phyloP scores from a whole-genome alignment of 2,888 invertebrate genomes.

The Caenorhabditis afra region DNA sequence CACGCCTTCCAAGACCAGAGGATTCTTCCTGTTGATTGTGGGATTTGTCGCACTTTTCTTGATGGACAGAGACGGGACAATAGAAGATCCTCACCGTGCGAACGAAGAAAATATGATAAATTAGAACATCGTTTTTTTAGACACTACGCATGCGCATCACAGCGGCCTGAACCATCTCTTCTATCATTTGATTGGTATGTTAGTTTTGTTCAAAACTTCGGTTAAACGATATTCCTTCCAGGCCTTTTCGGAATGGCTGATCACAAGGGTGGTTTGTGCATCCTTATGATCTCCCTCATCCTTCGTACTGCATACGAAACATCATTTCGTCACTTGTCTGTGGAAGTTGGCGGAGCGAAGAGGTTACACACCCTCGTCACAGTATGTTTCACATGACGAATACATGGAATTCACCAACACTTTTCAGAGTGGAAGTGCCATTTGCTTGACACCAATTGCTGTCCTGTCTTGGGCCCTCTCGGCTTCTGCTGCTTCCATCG shows the following conservation, averaged over 20 bases:
- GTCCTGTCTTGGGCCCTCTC: slow-evolving; percentile 81
- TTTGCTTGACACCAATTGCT: slow-evolving; percentile 82
- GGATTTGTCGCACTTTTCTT: slow-evolving; percentile 82
- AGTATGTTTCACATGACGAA: slow-evolving; percentile 71
- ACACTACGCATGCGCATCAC: slow-evolving; percentile 82
- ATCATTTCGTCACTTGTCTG: slow-evolving; percentile 77
- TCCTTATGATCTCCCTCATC: slow-evolving; percentile 82
- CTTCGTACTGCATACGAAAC: slow-evolving; percentile 81
- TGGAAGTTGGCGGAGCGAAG: slow-evolving; percentile 83
- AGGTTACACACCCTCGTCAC: slow-evolving; percentile 83
- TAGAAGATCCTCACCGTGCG: slow-evolving; percentile 81
- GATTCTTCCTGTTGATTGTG: slow-evolving; percentile 81
- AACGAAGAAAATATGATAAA: slow-evolving; percentile 17
- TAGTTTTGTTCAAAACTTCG: not conserved
- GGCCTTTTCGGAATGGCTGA: slow-evolving; percentile 83
- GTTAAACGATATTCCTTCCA: not conserved
- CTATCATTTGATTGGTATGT: slow-evolving; percentile 81
- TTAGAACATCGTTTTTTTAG: slow-evolving; percentile 61
- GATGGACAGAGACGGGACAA: slow-evolving; percentile 83
- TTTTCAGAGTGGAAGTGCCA: slow-evolving; percentile 62
- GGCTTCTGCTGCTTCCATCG: slow-evolving; percentile 33
- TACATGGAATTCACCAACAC: no score
- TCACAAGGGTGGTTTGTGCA: slow-evolving; percentile 83
- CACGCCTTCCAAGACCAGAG: slow-evolving; percentile 81
- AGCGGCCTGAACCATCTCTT: slow-evolving; percentile 82